Evolutionary conservation across 2,113 vertebrate species (phyloP).

Genomic region (Eidolon helvum): DNA sequence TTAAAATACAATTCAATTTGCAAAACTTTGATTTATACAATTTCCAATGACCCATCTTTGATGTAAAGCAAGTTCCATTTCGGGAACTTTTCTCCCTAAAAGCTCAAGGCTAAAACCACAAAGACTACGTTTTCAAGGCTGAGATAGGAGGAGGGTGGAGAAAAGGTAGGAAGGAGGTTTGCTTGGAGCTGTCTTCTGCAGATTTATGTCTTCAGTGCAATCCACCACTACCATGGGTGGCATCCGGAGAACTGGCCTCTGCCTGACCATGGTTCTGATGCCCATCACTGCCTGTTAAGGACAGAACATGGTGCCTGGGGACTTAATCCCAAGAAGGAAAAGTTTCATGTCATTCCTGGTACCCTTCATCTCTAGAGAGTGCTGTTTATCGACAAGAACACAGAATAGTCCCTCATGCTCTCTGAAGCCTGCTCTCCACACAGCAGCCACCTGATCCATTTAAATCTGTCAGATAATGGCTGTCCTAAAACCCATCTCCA

Average conservation of each 20-base stretch:
- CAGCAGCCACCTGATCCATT: background rate
- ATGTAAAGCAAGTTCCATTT: constrained; percentile 22
- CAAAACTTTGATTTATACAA: constrained; percentile 4
- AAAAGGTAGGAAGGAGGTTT: too few relatives aligned
- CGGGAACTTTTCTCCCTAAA: background rate
- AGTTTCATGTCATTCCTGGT: background rate
- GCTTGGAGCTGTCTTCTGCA: background rate
- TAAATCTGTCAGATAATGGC: background rate
- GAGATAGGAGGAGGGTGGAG: background rate
- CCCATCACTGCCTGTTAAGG: background rate
- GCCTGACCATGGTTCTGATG: background rate
- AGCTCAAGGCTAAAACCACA: background rate
- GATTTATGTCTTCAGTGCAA: background rate
- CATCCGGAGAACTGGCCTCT: background rate
- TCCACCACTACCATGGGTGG: fast-evolving
- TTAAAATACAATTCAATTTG: constrained; percentile 28
- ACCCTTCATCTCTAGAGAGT: background rate
- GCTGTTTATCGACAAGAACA: background rate
- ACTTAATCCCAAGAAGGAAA: background rate
- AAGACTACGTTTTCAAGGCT: background rate
- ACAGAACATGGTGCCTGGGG: background rate
- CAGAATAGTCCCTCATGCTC: background rate
- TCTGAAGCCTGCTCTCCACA: background rate
- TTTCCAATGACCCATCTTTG: constrained; percentile 15
- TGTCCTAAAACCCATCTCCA: background rate